Evolutionary conservation across 2,113 vertebrate species (phyloP), one percentile per base, ranked within the genome.

Genomic region (Microtus pennsylvanicus): DNA sequence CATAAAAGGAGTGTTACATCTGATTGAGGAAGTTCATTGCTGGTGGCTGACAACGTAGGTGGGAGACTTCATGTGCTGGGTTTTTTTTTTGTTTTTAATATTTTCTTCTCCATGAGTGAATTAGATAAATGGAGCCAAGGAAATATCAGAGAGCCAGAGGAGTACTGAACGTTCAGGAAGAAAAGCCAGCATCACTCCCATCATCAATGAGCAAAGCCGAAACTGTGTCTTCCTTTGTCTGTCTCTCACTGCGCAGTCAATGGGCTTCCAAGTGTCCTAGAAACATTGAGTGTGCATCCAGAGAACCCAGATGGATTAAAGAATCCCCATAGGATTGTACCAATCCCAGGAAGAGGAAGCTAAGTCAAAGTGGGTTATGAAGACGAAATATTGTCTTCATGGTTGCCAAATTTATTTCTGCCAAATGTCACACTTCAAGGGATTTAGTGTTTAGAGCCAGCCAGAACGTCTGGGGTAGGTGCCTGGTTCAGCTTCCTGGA

Each of bases 101-200:
- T 94, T 98, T 97, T 89, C 95, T 97, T 96, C 92, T 97, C 90
- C 45, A 50, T 76, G 11, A 96, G 63, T 96, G 58, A 92, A 82
- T 88, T 76, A 83, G 52, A 67, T 81, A 92, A 67, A 47, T 35
- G 77, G 80, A 50, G 55, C 65, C 14, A 5, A 78, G 88, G 93
- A 96, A 93, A 92, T 0, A 7, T 75, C 1, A 9, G 13, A 93
- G 88, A 93, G 35, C 88, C 85, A 94, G 67, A 21, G 70, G 24
- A 89, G 83, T 19, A 38, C n/a, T 85, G 72, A 81, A 89, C 94
- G 30, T 26, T 83, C 69, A 55, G 70, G 69, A 81, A 87, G 83
- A 96, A 95, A 94, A 42, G 75, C 87, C 67, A 77, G 22, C 61
- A 80, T 92, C 50, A 2, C 88, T 96, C 82, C 92, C 55, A 67